Base-by-base conservation (phyloP, 2,888 invertebrate genomes). In the Drosophila mulleri region DNA sequence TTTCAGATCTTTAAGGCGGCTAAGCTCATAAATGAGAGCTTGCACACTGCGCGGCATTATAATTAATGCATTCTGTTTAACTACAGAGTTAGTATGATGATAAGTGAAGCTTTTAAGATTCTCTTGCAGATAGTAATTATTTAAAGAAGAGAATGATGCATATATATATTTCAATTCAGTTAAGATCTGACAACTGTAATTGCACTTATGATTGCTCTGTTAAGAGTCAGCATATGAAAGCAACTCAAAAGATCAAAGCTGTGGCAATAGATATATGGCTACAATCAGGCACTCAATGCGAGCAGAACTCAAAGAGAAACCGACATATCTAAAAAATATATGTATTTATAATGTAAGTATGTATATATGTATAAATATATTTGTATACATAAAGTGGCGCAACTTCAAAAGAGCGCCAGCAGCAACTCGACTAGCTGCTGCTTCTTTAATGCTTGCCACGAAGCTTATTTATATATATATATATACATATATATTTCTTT, bases 171-270 rank as follows among this genome's bases (percentile, higher is more conserved):
- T 39, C 14, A 16, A 7, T 29, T 32, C 12, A 8, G 3, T 48
- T 45, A 41, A 37, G 32, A 62, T 45, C 48, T 37, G 45, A 7
- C 26, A 44, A 29, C 11, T 42, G 39, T 53, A 58, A 54, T 56
- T 58, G 18, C 39, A 18, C 32, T 63, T 26, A 16, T 45, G 9
- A 50, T 67, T 64, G 60, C 56, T 73, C 68, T 78, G 68, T 47
- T 68, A 66, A 53, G 45, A 61, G 32, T 64, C 60, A 70, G 58
- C 61, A 18, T 26, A 45, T 45, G 26, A 70, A 35, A 6, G 47
- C 41, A 86, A 39, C n/a, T 53, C 32, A n/a, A 45, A 72, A 83
- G 89, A 83, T 88, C 83, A 83, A 83, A 83, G 86, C 67, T 37
- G 26, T 58, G 44, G 44, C 68, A 5, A 52, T n/a, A 62, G 39